Percentiles rank a stretch among this genome's conserved stretches.
Conservation (phyloP, 2,888 invertebrate genomes). For the Drosophila borborema region DNA sequence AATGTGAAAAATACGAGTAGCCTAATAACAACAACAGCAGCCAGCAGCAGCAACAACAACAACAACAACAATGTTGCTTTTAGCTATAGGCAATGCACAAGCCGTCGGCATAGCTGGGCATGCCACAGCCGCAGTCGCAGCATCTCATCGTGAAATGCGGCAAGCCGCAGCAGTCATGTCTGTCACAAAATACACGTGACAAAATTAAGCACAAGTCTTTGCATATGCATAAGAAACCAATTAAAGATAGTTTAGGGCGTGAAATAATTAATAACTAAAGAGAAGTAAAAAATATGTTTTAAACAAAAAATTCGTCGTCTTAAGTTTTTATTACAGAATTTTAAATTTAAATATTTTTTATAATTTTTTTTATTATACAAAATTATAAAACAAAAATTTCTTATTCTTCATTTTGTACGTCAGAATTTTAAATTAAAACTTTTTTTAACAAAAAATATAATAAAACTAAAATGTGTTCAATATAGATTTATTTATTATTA, state of each 20-base stretch:
- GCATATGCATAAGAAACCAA: no score
- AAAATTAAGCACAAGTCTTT: not conserved
- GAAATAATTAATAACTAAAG: not conserved
- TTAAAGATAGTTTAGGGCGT: not conserved
- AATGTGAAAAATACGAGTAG: constrained; percentile 73
- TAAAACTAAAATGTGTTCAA: no score
- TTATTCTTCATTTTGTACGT: no score
- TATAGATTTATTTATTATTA: no score
- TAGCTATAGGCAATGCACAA: constrained; percentile 3
- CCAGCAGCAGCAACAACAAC: not conserved
- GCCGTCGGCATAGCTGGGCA: constrained; percentile 27
- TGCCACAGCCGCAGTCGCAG: constrained; percentile 18
- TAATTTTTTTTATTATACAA: no score
- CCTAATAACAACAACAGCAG: constrained; percentile 18
- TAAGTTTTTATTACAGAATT: no score
- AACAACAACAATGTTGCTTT: constrained; percentile 1
- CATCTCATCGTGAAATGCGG: constrained; percentile 27
- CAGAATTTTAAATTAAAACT: no score
- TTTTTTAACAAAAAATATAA: no score
- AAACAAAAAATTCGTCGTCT: not conserved
- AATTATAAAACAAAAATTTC: no score
- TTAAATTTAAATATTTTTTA: no score
- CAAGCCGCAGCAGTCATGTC: constrained; percentile 26
- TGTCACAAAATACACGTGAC: constrained; percentile 18
- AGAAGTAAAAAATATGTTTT: not conserved